Evolutionary conservation across 2,888 invertebrate genomes (phyloP).

Genomic region (Caradrina kadenii): DNA sequence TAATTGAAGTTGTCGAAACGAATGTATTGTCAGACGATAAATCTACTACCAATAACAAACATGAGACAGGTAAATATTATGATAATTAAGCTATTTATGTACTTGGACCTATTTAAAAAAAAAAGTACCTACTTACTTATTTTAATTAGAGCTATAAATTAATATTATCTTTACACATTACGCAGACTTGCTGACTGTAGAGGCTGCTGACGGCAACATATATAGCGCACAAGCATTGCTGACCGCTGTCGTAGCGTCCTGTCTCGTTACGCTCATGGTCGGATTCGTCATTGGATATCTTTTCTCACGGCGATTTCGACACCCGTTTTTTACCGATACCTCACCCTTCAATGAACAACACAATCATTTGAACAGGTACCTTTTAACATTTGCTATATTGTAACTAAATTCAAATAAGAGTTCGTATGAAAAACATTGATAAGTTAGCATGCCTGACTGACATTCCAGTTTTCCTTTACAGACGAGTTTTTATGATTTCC

Average conservation of each 20-base stretch:
- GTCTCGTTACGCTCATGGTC: constrained; percentile 94
- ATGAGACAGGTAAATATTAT: constrained; percentile 82
- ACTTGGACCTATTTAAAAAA: background rate
- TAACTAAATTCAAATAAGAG: constrained; percentile 5
- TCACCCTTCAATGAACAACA: constrained; percentile 94
- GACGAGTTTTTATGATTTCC: constrained; percentile 78
- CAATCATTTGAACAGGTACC: constrained; percentile 94
- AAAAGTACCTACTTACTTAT: background rate
- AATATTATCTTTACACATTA: constrained; percentile 25
- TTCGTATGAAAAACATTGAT: constrained; percentile 22
- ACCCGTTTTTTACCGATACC: constrained; percentile 93
- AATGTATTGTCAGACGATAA: constrained; percentile 91
- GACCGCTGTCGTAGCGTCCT: constrained; percentile 94
- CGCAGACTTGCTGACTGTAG: constrained; percentile 87
- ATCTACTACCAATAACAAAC: constrained; percentile 85
- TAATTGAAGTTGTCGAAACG: constrained; percentile 92
- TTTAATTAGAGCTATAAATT: background rate
- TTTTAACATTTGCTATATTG: constrained; percentile 2
- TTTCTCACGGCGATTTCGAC: constrained; percentile 94
- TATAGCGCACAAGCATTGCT: constrained; percentile 95
- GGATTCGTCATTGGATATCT: constrained; percentile 96
- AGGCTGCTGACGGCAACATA: constrained; percentile 92
- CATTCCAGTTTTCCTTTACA: constrained; percentile 73
- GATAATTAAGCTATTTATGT: background rate
- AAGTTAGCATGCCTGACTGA: constrained; percentile 56